Percentiles rank a stretch among this genome's conserved stretches.
Evolutionary conservation across 2,888 invertebrate species (phyloP).

Genomic region (Prostheceraeus crozeri): DNA sequence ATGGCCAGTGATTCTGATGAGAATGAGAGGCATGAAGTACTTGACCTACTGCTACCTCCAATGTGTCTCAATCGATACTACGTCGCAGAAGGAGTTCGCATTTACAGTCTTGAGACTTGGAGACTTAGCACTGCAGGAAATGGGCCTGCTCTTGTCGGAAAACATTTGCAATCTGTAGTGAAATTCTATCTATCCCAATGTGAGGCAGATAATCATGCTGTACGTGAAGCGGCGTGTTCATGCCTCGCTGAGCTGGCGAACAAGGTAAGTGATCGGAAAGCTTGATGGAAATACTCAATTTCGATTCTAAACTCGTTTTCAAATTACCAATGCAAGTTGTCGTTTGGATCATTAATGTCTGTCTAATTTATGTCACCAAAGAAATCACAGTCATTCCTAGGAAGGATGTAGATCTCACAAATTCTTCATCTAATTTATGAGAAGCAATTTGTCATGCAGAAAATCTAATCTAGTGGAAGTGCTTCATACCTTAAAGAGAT

Average conservation of each 20-base stretch:
- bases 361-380: too few relatives aligned
- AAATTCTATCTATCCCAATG: constrained; percentile 59
- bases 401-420: too few relatives aligned
- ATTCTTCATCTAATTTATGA: too few relatives aligned
- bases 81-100: constrained; percentile 61
- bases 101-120: constrained; percentile 62
- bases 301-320: too few relatives aligned
- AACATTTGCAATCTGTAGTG: constrained; percentile 52
- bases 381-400: too few relatives aligned
- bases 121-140: constrained; percentile 55
- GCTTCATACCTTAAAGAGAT: too few relatives aligned
- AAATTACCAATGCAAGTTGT: too few relatives aligned
- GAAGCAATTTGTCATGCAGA: too few relatives aligned
- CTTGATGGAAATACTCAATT: too few relatives aligned
- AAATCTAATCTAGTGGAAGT: too few relatives aligned
- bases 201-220: constrained; percentile 61
- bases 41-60: constrained; percentile 58
- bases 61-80: constrained; percentile 62
- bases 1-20: background rate
- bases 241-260: constrained; percentile 61
- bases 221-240: constrained; percentile 61
- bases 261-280: constrained; percentile 54
- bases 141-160: constrained; percentile 59
- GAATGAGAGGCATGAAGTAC: constrained; percentile 49
- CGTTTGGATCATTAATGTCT: too few relatives aligned